Evolutionary conservation across 2,888 invertebrate species (phyloP).

Genomic region (Andrena flavipes): DNA sequence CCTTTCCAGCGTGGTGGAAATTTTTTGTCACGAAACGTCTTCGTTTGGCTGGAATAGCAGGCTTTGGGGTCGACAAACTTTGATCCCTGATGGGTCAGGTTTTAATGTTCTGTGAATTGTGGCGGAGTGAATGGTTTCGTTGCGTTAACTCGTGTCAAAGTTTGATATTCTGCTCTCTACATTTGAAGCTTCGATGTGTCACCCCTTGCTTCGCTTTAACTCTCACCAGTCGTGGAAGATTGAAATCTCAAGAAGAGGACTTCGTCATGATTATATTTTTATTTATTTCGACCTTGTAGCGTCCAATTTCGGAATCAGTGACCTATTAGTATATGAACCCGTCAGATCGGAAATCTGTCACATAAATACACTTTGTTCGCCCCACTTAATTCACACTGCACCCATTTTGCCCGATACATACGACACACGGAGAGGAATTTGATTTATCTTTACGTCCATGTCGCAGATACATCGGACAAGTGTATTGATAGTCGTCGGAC

Average conservation of each 20-base stretch:
- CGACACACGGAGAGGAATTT: background rate
- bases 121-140: background rate
- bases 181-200: background rate
- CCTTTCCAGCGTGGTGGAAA: constrained; percentile 55
- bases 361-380: background rate
- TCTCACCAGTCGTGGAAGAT: background rate
- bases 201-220: background rate
- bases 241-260: background rate
- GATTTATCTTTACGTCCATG: constrained; percentile 1
- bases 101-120: background rate
- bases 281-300: background rate
- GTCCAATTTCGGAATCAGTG: background rate
- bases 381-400: background rate
- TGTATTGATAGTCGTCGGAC: constrained; percentile 60
- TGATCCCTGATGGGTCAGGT: constrained; percentile 1
- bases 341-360: no score
- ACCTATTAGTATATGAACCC: background rate
- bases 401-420: background rate
- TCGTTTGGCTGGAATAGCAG: constrained; percentile 41
- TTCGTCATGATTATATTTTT: background rate
- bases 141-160: background rate
- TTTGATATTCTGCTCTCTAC: background rate
- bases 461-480: constrained; percentile 23
- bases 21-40: constrained; percentile 47
- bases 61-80: constrained; percentile 60